A percentile compares a stretch with the other conserved stretches of the same genome.
phyloP scores from a whole-genome alignment of 1,140 invertebrate species.

The Trypoxylus dichotomus region DNA sequence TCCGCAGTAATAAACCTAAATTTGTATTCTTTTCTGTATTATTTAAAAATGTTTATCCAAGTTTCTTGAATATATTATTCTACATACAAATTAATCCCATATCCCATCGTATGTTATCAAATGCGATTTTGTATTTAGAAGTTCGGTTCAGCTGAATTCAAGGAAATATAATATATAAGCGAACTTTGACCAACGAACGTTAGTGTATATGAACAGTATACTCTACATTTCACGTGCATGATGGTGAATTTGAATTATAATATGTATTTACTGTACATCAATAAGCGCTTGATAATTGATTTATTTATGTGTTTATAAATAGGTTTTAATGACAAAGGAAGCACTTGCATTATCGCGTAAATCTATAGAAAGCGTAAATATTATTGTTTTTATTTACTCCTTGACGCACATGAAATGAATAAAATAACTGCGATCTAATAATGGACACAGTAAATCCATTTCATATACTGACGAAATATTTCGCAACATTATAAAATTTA shows the following conservation, averaged over 20 bases:
- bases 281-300: neutral
- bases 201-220: neutral
- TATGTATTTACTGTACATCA: neutral
- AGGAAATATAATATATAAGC: too few species aligned
- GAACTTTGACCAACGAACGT: neutral
- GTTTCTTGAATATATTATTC: too few species aligned
- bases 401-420: neutral
- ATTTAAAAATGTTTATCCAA: too few species aligned
- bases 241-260: too few species aligned
- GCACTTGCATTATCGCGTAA: neutral
- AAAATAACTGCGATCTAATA: neutral
- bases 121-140: too few species aligned
- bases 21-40: too few species aligned
- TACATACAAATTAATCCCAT: too few species aligned
- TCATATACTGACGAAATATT: neutral
- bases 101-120: too few species aligned
- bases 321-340: neutral
- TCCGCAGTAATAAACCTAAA: too few species aligned
- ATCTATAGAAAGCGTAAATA: neutral
- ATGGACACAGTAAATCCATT: neutral
- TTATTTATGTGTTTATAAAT: neutral
- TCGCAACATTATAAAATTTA: neutral
- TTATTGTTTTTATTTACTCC: neutral
- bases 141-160: too few species aligned
- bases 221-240: too few species aligned